Base-by-base conservation (phyloP, 2,888 invertebrate species). In the Polyommatus icarus region DNA sequence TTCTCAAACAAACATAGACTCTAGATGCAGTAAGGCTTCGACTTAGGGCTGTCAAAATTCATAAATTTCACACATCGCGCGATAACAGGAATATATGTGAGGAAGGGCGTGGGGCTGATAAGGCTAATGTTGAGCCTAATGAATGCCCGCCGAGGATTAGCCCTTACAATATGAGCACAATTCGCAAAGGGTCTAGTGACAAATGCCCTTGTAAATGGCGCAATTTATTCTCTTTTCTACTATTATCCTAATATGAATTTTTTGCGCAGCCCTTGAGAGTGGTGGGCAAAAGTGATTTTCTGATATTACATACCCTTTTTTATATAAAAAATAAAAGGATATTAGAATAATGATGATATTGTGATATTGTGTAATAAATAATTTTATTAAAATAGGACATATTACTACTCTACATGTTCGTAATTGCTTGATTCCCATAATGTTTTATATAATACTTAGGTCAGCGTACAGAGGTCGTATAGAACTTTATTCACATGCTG, bases 91-190 rank as follows among this genome's bases (percentile, higher is more conserved):
- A 88, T 85, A 83, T 85, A 87, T 87, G 87, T 84, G 85, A 82
- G 87, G 84, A 83, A 87, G 88, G 88, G 87, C 84, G 85, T 83
- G 79, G 32, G 50, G 79, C 82, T 88, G 91, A 91, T 91, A 91
- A 89, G 87, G 87, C 86, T 84, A 83, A 86, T 87, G 87, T 88
- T 87, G 87, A 87, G 90, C 85, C 89, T 91, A 91, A 92, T 91
- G 91, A 92, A 92, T 92, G 88, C 87, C 84, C 85, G 84, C 83
- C 83, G 87, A 87, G 92, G 92, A 92, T 93, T 92, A 93, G 91
- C 90, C 92, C 89, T 89, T 92, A 92, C 92, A 90, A 91, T 92
- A 92, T 91, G 91, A 93, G 92, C 88, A 90, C 90, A 89, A 91
- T 92, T 92, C 90, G 88, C 87, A 87, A 88, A 86, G 90, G 88